Percentiles rank a stretch among this genome's conserved stretches.
Evolutionary conservation across 1,140 invertebrate genomes (phyloP).

Genomic region (Plodia interpunctella): DNA sequence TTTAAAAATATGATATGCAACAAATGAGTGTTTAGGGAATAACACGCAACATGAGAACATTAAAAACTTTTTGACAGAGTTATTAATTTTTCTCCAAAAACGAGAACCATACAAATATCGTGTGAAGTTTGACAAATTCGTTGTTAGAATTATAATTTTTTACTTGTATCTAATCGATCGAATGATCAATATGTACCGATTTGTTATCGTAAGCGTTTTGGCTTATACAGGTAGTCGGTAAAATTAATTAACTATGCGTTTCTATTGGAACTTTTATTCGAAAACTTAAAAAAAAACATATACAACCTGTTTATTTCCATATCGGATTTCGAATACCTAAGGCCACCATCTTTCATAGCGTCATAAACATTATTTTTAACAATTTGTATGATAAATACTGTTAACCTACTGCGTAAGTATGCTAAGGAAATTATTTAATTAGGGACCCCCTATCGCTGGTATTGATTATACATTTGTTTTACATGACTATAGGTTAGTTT

Average conservation of each 20-base stretch:
- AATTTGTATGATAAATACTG: constrained; percentile 47
- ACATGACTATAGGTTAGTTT: not conserved
- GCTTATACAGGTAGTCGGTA: constrained; percentile 9
- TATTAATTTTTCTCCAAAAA: constrained; percentile 2
- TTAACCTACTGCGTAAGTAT: constrained; percentile 20
- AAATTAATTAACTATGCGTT: constrained; percentile 12
- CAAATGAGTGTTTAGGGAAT: not conserved
- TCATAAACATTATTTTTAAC: constrained; percentile 32
- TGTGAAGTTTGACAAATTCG: constrained; percentile 5
- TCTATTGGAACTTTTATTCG: constrained; percentile 27
- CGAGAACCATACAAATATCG: constrained; percentile 2
- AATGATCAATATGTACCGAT: constrained; percentile 13
- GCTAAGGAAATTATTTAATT: constrained; percentile 49
- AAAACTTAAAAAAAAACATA: constrained; percentile 29
- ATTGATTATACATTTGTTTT: constrained; percentile 37
- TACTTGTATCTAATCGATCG: constrained; percentile 8
- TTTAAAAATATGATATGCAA: too few species aligned
- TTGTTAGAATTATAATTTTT: constrained; percentile 10
- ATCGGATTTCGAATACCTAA: constrained; percentile 40
- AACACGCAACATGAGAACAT: not conserved
- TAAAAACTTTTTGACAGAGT: not conserved
- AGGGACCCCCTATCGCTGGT: constrained; percentile 35
- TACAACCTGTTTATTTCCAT: constrained; percentile 40
- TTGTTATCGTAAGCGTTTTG: constrained; percentile 3
- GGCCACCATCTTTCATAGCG: constrained; percentile 31